Evolutionary conservation across 2,888 invertebrate species (phyloP), one percentile per base, ranked within the genome.

Genomic region (Netelia virgata): DNA sequence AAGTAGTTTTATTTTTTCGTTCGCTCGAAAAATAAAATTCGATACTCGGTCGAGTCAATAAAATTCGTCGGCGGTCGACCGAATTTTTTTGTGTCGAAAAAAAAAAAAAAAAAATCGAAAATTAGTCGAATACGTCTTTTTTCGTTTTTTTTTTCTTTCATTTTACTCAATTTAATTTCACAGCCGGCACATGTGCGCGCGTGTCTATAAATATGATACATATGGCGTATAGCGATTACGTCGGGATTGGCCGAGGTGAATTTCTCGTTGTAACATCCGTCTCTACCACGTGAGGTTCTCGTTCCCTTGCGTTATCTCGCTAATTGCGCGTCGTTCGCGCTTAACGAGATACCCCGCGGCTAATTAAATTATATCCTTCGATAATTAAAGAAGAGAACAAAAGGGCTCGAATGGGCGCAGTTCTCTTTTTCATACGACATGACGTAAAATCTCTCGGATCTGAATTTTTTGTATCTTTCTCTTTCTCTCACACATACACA

Each of bases 331-430:
- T 41, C 69, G 43, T 18, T 63, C n/a, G 41, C 36, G 68, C 68
- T 68, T 83, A 83, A 80, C 76, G 82, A 82, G 79, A 53, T 23
- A 83, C 73, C 80, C 23, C 66, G 18, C 79, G 75, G 50, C 85
- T 83, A 82, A 82, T 84, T 84, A 70, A 82, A 79, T 84, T 81
- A 77, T 81, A 74, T 81, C 68, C 77, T 73, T 18, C 18, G 57
- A 47, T 47, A 47, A 47, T 47, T 47, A 47, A 28, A 47, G 47
- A 47, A 14, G 47, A 3, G 14, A 47, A 43, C n/a, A 59, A 78
- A 78, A 78, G 50, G 61, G 50, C 50, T 47, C 53, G 50, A 69
- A 70, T 69, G 11, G 53, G 18, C 61, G 36, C 43, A 28, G 14
- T 28, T 28, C 28, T 14, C 0, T 47, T 53, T 68, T 57, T 53